phyloP scores from a whole-genome alignment of 2,888 invertebrate genomes.

The Orchesella flavescens region DNA sequence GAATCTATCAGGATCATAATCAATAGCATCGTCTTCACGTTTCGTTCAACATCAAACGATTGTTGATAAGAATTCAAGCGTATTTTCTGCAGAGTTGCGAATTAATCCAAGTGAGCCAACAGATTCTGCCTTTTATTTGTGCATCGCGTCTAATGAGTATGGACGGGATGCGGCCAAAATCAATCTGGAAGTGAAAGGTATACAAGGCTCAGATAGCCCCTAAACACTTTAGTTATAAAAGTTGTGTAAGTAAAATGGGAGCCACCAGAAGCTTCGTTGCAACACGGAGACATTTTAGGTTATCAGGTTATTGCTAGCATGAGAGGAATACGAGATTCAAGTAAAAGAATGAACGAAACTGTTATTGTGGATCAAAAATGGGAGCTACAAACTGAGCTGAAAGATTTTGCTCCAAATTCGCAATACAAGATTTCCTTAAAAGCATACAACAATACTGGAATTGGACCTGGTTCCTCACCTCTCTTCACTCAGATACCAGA shows the following conservation, averaged over 20 bases:
- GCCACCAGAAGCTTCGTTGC: slow-evolving; percentile 82
- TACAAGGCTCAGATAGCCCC: too few relatives aligned
- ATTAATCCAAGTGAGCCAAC: slow-evolving; percentile 58
- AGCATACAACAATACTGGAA: slow-evolving; percentile 87
- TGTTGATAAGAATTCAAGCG: slow-evolving; percentile 57
- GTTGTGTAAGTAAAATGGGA: slow-evolving; percentile 84
- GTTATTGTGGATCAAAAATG: slow-evolving; percentile 54
- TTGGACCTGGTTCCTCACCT: slow-evolving; percentile 83
- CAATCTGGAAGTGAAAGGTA: slow-evolving; percentile 67
- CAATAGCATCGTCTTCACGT: too few relatives aligned
- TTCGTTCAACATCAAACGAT: too few relatives aligned
- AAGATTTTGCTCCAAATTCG: slow-evolving; percentile 81
- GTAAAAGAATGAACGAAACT: slow-evolving; percentile 2
- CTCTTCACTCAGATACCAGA: slow-evolving; percentile 87
- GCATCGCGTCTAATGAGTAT: slow-evolving; percentile 67
- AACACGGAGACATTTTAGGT: slow-evolving; percentile 85
- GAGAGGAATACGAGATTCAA: neutral
- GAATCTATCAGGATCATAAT: too few relatives aligned
- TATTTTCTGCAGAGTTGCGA: slow-evolving; percentile 62
- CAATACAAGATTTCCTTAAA: slow-evolving; percentile 85
- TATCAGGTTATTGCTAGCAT: slow-evolving; percentile 80
- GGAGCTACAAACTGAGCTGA: slow-evolving; percentile 58
- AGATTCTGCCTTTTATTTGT: slow-evolving; percentile 67
- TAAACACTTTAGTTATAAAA: slow-evolving; percentile 75
- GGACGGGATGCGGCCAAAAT: slow-evolving; percentile 67